phyloP scores from a whole-genome alignment of 23 tunicate genomes.

The Diplosoma virens region DNA sequence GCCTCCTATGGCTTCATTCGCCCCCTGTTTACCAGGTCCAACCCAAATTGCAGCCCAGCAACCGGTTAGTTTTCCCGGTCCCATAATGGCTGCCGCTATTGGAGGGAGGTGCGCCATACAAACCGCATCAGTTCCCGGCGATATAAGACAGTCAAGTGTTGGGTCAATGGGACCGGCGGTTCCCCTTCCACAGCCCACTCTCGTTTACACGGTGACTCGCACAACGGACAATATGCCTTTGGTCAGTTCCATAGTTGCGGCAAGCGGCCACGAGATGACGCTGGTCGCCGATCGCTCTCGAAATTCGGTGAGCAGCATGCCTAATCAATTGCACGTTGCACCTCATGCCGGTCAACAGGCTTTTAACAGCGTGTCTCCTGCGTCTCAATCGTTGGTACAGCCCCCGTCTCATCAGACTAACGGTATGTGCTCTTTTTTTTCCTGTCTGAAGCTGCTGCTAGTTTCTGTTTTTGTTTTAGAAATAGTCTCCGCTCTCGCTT shows the following conservation, averaged over 20 bases:
- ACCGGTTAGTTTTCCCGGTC: slow-evolving; percentile 53
- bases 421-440: slow-evolving; percentile 9
- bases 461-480: slow-evolving; percentile 7
- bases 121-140: slow-evolving; percentile 42
- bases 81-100: slow-evolving; percentile 54
- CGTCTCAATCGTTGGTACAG: slow-evolving; percentile 37
- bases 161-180: slow-evolving; percentile 59
- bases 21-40: slow-evolving; percentile 38
- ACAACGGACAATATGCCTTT: slow-evolving; percentile 62
- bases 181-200: slow-evolving; percentile 47
- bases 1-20: slow-evolving; percentile 47
- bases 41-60: slow-evolving; percentile 43
- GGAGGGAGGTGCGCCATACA: slow-evolving; percentile 51
- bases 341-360: slow-evolving; percentile 30
- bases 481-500: slow-evolving; percentile 13
- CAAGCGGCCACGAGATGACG: slow-evolving; percentile 56
- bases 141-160: slow-evolving; percentile 20
- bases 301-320: slow-evolving; percentile 42
- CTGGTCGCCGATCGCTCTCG: slow-evolving; percentile 40
- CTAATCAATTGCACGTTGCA: slow-evolving; percentile 18
- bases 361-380: slow-evolving; percentile 30
- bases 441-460: neutral
- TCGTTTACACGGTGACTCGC: slow-evolving; percentile 58
- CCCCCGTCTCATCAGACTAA: slow-evolving; percentile 45
- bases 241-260: slow-evolving; percentile 40